Conservation (phyloP, 2,113 vertebrate genomes). For the Dicerorhinus sumatrensis region DNA sequence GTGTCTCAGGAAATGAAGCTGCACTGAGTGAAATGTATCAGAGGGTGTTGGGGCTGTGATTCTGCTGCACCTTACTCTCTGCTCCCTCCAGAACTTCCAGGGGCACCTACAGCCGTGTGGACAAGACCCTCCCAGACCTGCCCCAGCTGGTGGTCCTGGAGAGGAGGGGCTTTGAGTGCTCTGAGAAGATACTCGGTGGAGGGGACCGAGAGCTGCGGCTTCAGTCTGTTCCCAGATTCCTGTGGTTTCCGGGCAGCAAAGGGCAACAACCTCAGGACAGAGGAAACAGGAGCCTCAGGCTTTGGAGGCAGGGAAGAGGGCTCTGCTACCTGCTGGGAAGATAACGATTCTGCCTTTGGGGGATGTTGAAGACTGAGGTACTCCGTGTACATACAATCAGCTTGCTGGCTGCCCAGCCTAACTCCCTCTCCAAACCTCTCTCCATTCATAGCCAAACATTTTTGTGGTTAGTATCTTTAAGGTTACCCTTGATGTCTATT, state of each 20-base stretch:
- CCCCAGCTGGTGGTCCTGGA: not conserved
- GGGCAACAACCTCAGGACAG: not conserved
- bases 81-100: not conserved
- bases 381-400: not conserved
- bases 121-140: not conserved
- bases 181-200: not conserved
- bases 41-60: not conserved
- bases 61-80: not conserved
- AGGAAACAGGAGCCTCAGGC: not conserved
- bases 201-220: not conserved
- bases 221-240: not conserved
- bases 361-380: not conserved
- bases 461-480: not conserved
- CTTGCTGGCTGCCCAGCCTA: not conserved
- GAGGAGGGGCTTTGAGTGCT: not conserved
- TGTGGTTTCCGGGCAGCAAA: not conserved
- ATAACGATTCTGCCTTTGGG: not conserved
- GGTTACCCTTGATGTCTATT: not conserved
- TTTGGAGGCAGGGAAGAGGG: not conserved
- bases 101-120: not conserved
- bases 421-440: not conserved
- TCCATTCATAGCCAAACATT: not conserved
- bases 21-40: not conserved
- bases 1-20: not conserved
- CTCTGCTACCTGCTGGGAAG: not conserved